Base-by-base conservation (phyloP, 2,888 invertebrate genomes). In the Dynastes maya region DNA sequence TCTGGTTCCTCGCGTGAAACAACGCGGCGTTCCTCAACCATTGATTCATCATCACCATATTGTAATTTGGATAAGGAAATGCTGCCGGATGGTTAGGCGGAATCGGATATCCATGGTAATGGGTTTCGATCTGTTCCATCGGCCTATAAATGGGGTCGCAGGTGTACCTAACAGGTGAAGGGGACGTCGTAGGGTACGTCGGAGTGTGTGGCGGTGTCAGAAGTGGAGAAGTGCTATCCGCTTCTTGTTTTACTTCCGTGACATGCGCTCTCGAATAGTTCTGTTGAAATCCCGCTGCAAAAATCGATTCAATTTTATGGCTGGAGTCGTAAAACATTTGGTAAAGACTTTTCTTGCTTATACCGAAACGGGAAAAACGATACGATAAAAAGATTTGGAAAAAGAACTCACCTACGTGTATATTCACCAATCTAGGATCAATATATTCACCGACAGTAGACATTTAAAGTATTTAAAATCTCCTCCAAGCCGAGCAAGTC, bases 161-260 rank as follows among this genome's bases (percentile, higher is more conserved):
- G 61, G 83, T 84, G 68, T 83, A 85, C 63, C 84, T 81, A 45
- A 82, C 83, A 27, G 78, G 70, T 81, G 86, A 82, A 82, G 87
- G 86, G n/a, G 88, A 85, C 74, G 86, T 82, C 13, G 83, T 81
- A 8, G 84, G 82, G 78, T 91, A 94, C 75, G 94, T 94, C 85
- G 94, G 94, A 83, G 94, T 94, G 83, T 93, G 93, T 13, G 94
- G 94, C 63, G 94, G 94, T 82, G 94, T 94, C 82, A 94, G 90
- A 83, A 94, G 90, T 11, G 89, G 89, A 16, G 89, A 89, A 9
- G 89, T 87, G 79, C 87, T 88, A 80, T 88, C 87, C 3, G 88
- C 87, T 82, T 89, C 89, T 80, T 88, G 87, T 80, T 89, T 89
- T 16, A 88, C 84, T 80, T 88, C 80, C 79, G 77, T 67, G 22